Conservation (phyloP, 1,140 invertebrate genomes). For the Mamestra configurata region DNA sequence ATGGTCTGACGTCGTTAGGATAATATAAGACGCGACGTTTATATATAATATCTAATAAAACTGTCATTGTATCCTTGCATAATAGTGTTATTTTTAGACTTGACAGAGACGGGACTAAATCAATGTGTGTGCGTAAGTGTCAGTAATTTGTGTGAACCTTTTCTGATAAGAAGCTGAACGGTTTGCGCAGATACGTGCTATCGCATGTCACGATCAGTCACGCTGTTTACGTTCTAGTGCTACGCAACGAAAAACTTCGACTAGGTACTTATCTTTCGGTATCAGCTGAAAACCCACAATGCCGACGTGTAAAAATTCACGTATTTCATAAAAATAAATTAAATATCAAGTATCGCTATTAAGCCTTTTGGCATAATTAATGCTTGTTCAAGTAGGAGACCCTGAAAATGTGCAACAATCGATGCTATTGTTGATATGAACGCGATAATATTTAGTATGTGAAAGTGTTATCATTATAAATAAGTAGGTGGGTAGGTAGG, state of each 20-base stretch:
- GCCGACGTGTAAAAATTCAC: slow-evolving; percentile 7
- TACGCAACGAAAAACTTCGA: slow-evolving; percentile 18
- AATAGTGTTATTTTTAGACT: slow-evolving; percentile 40
- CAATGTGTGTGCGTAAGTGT: slow-evolving; percentile 36
- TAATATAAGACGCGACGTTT: neutral
- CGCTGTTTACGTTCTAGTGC: slow-evolving; percentile 15
- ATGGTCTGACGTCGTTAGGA: neutral
- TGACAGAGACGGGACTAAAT: slow-evolving; percentile 17
- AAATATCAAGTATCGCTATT: slow-evolving; percentile 15
- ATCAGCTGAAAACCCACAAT: slow-evolving; percentile 8
- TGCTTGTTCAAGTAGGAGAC: neutral
- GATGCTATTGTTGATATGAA: slow-evolving; percentile 3
- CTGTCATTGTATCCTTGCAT: slow-evolving; percentile 25
- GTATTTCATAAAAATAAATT: slow-evolving; percentile 20
- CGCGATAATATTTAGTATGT: slow-evolving; percentile 4
- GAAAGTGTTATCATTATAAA: slow-evolving; percentile 2
- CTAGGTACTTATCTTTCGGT: neutral
- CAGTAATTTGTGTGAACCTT: slow-evolving; percentile 23
- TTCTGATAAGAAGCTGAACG: slow-evolving; percentile 14
- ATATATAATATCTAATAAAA: slow-evolving; percentile 27
- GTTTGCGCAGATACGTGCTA: slow-evolving; percentile 1
- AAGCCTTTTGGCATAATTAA: slow-evolving; percentile 7
- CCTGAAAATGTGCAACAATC: neutral
- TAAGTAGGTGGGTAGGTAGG: neutral
- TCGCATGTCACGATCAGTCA: neutral